These are phyloP conservation scores for Sphenopsis melanotis DNA, from an alignment of 2,797 vertebrate species.

Conservation along the genomic window DNA sequence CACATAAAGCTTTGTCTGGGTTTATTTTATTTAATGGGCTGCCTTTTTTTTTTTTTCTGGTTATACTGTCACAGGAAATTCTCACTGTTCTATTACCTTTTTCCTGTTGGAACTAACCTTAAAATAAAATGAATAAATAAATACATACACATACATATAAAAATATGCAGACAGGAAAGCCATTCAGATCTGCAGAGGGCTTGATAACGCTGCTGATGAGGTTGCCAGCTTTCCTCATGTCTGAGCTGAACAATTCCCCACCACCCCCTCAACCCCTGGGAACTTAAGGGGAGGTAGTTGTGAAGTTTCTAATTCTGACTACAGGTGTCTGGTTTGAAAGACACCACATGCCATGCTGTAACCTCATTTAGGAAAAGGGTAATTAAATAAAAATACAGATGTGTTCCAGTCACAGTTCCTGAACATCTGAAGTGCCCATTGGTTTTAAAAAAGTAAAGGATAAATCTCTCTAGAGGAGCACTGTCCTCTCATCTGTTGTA, in stretches of 20 bases:
- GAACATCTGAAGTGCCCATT: slow-evolving; percentile 59
- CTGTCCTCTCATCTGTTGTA: background rate
- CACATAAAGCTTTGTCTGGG: slow-evolving; percentile 30
- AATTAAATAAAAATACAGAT: slow-evolving; percentile 77
- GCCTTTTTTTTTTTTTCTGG: background rate
- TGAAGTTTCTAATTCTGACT: slow-evolving; percentile 55
- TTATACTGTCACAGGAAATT: slow-evolving; percentile 68
- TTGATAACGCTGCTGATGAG: slow-evolving; percentile 70
- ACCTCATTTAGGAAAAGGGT: slow-evolving; percentile 69
- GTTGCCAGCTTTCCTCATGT: slow-evolving; percentile 54
- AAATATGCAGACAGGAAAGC: slow-evolving; percentile 72
- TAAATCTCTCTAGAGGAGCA: background rate
- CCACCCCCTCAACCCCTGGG: background rate
- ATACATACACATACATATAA: background rate
- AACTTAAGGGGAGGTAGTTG: background rate
- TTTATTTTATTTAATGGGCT: slow-evolving; percentile 38
- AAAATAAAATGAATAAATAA: slow-evolving; percentile 65
- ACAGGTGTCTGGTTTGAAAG: slow-evolving; percentile 69
- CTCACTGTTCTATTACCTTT: slow-evolving; percentile 72
- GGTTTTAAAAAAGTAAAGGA: background rate
- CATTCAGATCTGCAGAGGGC: slow-evolving; percentile 62
- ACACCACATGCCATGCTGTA: slow-evolving; percentile 54
- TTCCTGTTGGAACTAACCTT: slow-evolving; percentile 58
- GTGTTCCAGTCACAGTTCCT: slow-evolving; percentile 66
- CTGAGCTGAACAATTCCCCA: slow-evolving; percentile 41